Conservation (phyloP, 2,113 vertebrate genomes). For the Platysteira castanea region DNA sequence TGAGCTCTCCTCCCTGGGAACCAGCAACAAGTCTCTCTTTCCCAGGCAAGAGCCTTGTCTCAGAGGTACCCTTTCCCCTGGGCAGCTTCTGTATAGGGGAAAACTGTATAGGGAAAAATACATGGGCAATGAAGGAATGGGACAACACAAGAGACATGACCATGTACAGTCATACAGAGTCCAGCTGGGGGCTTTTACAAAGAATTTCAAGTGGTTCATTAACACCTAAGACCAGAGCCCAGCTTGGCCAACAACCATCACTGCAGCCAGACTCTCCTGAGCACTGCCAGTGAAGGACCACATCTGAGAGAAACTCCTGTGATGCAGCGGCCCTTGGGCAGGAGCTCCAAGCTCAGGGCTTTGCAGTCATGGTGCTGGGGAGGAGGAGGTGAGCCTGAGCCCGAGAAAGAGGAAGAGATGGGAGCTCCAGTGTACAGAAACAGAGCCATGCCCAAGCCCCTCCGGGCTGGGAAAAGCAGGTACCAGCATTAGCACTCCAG, state of each 20-base stretch:
- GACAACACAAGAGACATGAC: not conserved
- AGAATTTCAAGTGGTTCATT: not conserved
- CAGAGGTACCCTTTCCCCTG: not conserved
- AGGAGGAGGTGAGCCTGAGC: not conserved
- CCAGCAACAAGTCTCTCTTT: not conserved
- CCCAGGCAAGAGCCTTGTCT: not conserved
- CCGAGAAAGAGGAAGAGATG: not conserved
- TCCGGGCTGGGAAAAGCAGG: not conserved
- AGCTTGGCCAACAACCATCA: not conserved
- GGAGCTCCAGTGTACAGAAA: not conserved
- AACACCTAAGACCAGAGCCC: not conserved
- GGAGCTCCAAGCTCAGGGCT: not conserved
- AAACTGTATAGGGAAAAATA: not conserved
- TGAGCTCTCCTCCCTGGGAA: not conserved
- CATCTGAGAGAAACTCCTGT: not conserved
- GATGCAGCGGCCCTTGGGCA: fast-evolving
- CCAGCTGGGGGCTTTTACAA: not conserved
- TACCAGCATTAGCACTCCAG: not conserved
- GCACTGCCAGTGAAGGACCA: not conserved
- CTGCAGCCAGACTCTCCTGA: not conserved
- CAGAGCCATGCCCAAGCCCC: not conserved
- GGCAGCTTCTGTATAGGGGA: not conserved
- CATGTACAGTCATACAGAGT: not conserved
- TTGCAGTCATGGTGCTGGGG: not conserved
- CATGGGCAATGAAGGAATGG: not conserved